Evolutionary conservation across 2,113 vertebrate genomes (phyloP).

Genomic region (Coptodon rendalli): DNA sequence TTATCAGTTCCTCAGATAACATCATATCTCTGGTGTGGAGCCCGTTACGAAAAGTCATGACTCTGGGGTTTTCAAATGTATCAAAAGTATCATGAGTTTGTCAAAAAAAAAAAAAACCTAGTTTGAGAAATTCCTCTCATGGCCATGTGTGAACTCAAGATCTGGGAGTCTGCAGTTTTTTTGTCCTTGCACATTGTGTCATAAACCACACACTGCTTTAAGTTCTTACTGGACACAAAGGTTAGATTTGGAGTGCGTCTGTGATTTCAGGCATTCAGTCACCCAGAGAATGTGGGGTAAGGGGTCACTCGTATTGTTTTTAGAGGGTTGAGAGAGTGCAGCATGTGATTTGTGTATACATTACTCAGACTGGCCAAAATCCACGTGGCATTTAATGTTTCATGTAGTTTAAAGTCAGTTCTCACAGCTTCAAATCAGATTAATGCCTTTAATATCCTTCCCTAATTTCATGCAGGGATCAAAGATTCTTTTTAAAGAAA

Average conservation of each 20-base stretch:
- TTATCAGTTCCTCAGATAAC: not conserved
- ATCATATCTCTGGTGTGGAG: not conserved
- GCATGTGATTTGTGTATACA: slow-evolving; percentile 24
- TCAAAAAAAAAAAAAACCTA: not conserved
- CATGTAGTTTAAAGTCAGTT: not conserved
- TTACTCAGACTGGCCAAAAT: not conserved
- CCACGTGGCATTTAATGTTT: not conserved
- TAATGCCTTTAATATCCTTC: not conserved
- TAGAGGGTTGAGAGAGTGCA: not conserved
- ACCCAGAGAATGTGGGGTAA: not conserved
- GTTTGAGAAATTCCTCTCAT: not conserved
- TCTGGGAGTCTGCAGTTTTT: not conserved
- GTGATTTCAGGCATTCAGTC: not conserved
- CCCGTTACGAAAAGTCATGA: not conserved
- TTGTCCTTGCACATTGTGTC: not conserved
- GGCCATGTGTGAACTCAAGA: not conserved
- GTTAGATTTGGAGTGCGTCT: slow-evolving; percentile 11
- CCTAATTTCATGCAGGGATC: not conserved
- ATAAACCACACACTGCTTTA: not conserved
- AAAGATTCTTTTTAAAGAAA: not conserved
- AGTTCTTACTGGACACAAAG: slow-evolving; percentile 2
- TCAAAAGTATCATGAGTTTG: not conserved
- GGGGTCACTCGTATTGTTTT: slow-evolving; percentile 10
- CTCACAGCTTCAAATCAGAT: not conserved
- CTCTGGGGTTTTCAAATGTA: not conserved